Evolutionary conservation across 2,113 vertebrate genomes (phyloP).

Genomic region (Cebidichthys violaceus): DNA sequence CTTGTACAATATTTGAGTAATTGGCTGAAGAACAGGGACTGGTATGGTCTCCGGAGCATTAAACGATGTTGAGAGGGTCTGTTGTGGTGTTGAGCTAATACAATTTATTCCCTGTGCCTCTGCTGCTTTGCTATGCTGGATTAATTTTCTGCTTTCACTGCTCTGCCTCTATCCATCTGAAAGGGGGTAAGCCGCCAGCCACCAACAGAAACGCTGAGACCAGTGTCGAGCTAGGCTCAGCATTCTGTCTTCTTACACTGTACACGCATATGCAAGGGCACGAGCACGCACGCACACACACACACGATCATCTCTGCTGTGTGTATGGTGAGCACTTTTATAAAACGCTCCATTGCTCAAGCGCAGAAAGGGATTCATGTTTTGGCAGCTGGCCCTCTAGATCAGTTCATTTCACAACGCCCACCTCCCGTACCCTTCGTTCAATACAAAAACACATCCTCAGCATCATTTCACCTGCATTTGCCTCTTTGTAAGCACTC

Average conservation of each 20-base stretch:
- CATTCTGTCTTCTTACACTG: constrained; percentile 30
- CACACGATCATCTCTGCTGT: constrained; percentile 19
- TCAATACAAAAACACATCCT: constrained; percentile 39
- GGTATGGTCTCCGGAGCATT: constrained; percentile 57
- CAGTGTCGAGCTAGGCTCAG: constrained; percentile 36
- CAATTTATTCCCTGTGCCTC: constrained; percentile 74
- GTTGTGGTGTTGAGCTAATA: constrained; percentile 69
- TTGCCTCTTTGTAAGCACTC: constrained; percentile 39
- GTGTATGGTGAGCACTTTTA: constrained; percentile 47
- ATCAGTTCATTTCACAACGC: constrained; percentile 35
- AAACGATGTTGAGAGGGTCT: constrained; percentile 63
- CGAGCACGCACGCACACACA: background rate
- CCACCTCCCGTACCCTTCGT: constrained; percentile 29
- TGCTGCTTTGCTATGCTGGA: constrained; percentile 71
- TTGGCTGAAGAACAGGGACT: constrained; percentile 49
- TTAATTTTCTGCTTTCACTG: constrained; percentile 70
- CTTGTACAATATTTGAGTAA: constrained; percentile 51
- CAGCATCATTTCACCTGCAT: constrained; percentile 48
- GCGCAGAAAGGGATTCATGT: constrained; percentile 56
- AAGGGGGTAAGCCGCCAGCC: constrained; percentile 60
- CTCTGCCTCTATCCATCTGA: constrained; percentile 63
- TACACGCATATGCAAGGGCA: constrained; percentile 11
- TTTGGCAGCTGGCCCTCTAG: constrained; percentile 55
- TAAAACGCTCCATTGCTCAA: constrained; percentile 56
- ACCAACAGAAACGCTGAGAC: constrained; percentile 40